These are phyloP conservation scores for Trachemys scripta DNA, from an alignment of 2,113 vertebrate species.

Conservation along the genomic window DNA sequence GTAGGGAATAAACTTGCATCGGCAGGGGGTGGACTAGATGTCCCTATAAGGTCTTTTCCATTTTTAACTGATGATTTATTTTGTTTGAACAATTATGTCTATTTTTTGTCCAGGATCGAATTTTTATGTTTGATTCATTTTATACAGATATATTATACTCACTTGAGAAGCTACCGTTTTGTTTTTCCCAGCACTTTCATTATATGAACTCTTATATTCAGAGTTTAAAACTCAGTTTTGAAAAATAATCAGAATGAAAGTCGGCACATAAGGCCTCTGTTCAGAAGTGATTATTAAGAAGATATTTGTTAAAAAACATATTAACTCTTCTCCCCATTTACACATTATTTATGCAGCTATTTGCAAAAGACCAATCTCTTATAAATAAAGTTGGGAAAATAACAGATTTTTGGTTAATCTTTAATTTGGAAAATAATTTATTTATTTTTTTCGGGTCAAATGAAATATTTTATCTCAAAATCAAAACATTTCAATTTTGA, in stretches of 20 bases:
- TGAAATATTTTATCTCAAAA: background rate
- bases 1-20: rapidly evolving
- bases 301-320: background rate
- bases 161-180: background rate
- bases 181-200: background rate
- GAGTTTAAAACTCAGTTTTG: background rate
- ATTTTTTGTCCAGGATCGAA: background rate
- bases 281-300: background rate
- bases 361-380: background rate
- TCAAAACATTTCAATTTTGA: background rate
- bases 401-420: background rate
- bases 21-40: background rate
- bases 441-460: background rate
- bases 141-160: background rate
- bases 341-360: background rate
- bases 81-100: background rate
- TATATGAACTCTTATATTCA: background rate
- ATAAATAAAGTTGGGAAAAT: background rate
- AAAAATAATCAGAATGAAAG: background rate
- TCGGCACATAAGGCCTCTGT: background rate
- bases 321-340: background rate
- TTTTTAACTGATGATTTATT: background rate
- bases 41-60: background rate
- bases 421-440: background rate
- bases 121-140: background rate